Evolutionary conservation across 1,140 invertebrate genomes (phyloP).

Genomic region (Octopus sinensis): DNA sequence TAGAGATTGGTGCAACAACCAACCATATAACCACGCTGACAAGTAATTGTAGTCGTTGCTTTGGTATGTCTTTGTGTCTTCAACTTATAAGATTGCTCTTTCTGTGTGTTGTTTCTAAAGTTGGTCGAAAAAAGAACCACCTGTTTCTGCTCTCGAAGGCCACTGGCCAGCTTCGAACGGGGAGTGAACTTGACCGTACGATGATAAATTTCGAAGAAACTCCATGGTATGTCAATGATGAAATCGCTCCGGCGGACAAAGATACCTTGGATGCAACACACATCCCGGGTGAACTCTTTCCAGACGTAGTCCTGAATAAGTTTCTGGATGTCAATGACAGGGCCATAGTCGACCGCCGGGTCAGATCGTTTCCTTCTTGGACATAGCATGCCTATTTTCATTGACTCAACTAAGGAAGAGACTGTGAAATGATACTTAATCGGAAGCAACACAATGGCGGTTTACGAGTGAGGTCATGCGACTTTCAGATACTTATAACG

Average conservation of each 20-base stretch:
- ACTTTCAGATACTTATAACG: no score
- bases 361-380: conserved; percentile 27
- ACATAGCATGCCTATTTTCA: conserved; percentile 34
- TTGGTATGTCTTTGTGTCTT: conserved; percentile 42
- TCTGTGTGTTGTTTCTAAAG: conserved; percentile 38
- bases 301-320: conserved; percentile 39
- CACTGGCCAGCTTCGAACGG: conserved; percentile 21
- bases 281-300: conserved; percentile 36
- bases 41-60: conserved; percentile 35
- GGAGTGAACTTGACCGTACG: conserved; percentile 33
- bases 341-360: conserved; percentile 25
- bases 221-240: conserved; percentile 40
- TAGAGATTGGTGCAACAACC: conserved; percentile 32
- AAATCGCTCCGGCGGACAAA: conserved; percentile 31
- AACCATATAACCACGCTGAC: conserved; percentile 36
- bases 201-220: conserved; percentile 42
- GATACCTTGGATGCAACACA: conserved; percentile 34
- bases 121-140: conserved; percentile 38
- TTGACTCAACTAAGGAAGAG: background rate
- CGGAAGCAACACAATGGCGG: no score
- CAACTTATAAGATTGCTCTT: conserved; percentile 41
- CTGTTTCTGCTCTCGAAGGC: conserved; percentile 35
- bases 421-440: no score
- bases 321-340: conserved; percentile 38
- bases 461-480: no score